A percentile compares a stretch with the other conserved stretches of the same genome.
Conservation (phyloP, 2,888 invertebrate species). For the Cyaniris semiargus region DNA sequence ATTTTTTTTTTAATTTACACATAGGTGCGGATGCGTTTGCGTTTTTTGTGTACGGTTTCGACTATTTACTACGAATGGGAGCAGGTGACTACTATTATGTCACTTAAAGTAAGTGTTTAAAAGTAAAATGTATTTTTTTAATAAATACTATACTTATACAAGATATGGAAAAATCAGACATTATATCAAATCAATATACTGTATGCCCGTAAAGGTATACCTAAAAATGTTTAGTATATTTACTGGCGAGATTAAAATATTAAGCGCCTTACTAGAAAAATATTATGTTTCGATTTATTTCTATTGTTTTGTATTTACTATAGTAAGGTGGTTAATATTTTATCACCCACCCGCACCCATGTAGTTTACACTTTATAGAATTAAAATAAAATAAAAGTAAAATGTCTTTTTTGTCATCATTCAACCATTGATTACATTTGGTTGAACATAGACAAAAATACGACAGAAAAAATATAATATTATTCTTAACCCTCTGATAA, state of each 20-base stretch:
- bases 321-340: not conserved
- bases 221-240: too few species aligned
- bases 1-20: slow-evolving; percentile 14
- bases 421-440: not conserved
- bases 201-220: too few species aligned
- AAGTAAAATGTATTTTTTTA: not conserved
- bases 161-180: too few species aligned
- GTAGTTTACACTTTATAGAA: slow-evolving; percentile 21
- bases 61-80: slow-evolving; percentile 51
- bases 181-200: too few species aligned
- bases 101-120: not conserved
- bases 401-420: not conserved
- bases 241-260: not conserved
- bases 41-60: slow-evolving; percentile 48
- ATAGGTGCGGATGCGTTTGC: slow-evolving; percentile 54
- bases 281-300: too few species aligned
- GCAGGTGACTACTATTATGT: slow-evolving; percentile 50
- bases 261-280: too few species aligned
- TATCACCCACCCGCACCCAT: slow-evolving; percentile 58
- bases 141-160: too few species aligned
- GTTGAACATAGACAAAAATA: too few species aligned
- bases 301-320: not conserved
- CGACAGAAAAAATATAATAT: too few species aligned
- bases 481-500: too few species aligned
- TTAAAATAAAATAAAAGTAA: not conserved